Evolutionary conservation across 1,140 invertebrate species (phyloP).

Genomic region (Conus betulinus): DNA sequence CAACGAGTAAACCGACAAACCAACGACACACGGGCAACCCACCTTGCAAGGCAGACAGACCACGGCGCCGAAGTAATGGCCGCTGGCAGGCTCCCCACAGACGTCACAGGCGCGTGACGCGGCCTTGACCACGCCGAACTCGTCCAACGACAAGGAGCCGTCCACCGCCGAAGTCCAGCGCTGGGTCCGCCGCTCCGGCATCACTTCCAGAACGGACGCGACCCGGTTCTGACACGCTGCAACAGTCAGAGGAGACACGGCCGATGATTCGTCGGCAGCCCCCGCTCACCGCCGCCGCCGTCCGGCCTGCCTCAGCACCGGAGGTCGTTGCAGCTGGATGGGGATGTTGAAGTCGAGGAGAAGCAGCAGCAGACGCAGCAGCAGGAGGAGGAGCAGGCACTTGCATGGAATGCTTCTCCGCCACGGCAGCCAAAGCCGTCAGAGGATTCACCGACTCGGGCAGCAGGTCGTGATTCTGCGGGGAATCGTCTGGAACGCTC

Average conservation of each 20-base stretch:
- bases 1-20: neutral
- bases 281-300: neutral
- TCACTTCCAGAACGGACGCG: too few species aligned
- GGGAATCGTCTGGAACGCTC: neutral
- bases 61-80: slow-evolving; percentile 76
- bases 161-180: too few species aligned
- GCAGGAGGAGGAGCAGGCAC: too few species aligned
- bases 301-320: neutral
- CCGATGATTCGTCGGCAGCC: too few species aligned
- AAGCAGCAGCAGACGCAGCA: neutral
- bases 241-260: too few species aligned
- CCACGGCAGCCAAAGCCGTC: neutral
- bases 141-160: neutral
- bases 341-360: neutral
- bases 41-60: slow-evolving; percentile 76
- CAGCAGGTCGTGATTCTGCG: neutral
- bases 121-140: neutral
- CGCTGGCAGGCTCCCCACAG: slow-evolving; percentile 74
- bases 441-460: neutral
- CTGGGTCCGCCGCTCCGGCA: too few species aligned
- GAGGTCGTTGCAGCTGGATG: neutral
- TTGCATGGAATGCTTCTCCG: neutral
- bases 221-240: too few species aligned
- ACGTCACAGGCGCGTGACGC: slow-evolving; percentile 55
- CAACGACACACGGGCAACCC: neutral